Evolutionary conservation across 2,113 vertebrate species (phyloP), one percentile per base, ranked within the genome.

Genomic region (Laticauda colubrina): DNA sequence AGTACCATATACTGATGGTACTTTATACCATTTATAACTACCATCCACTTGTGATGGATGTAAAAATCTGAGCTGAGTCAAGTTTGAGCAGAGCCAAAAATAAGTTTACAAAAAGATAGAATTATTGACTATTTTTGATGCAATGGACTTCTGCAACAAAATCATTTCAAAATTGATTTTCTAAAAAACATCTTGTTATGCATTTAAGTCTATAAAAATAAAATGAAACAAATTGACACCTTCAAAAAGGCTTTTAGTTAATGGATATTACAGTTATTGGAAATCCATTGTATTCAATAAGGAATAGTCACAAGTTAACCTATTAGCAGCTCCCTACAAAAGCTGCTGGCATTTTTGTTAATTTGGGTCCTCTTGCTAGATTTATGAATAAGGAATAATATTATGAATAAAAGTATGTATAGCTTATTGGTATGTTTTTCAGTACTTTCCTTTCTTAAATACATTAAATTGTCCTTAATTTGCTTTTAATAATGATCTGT

Each of bases 201-300:
- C 43, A 86, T 86, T 91, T 91, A 55, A 45, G 26, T 53, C 81
- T 91, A 54, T 54, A 91, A 91, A 86, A 91, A 86, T 26, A 45
- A 39, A 91, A 9, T 87, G 81, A 61, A 59, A 26, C 54, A 91
- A 91, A 91, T 29, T 91, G 90, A 56, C 26, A 87, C 29, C 10
- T 87, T 90, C 81, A 57, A 57, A 23, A 43, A 45, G 10, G 18
- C 26, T 90, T 90, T 90, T 53, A 81, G 89, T 34, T 85, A 86
- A 8, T 57, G 21, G 23, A 86, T 43, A 86, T 91, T 59, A 56
- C 45, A 85, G 81, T 48, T n/a, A 86, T 91, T 59, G 55, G 55
- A 91, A 91, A 91, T 91, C 75, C 39, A 91, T 86, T 14, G 18
- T 56, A 85, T 87, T 87, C 86, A 45, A 91, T 23, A 61, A 43